Evolutionary conservation across 2,797 vertebrate species (phyloP).

Genomic region (Eulemur mongoz): DNA sequence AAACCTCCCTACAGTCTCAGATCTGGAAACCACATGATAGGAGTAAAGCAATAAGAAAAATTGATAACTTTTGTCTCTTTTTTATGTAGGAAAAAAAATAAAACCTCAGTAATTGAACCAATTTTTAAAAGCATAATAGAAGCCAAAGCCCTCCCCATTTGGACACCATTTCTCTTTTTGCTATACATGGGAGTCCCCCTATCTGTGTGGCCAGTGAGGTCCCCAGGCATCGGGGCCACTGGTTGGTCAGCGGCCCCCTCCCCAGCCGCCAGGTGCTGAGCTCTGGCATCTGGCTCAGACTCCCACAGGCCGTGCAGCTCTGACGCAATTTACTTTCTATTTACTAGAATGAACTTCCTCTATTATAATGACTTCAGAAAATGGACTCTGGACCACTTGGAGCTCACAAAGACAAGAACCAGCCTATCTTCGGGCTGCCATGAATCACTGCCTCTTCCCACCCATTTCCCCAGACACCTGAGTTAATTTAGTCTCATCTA

Average conservation of each 20-base stretch:
- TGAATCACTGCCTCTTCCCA: conserved; percentile 80
- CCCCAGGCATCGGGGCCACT: neutral
- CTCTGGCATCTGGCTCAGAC: neutral
- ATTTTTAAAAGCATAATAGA: neutral
- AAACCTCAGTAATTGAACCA: neutral
- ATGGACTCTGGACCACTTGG: conserved; percentile 64
- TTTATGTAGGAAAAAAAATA: neutral
- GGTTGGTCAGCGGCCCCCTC: neutral
- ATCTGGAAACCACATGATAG: neutral
- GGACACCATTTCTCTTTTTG: neutral
- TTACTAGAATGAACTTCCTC: conserved; percentile 74
- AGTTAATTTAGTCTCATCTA: conserved; percentile 77
- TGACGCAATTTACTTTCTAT: conserved; percentile 67
- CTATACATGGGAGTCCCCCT: neutral
- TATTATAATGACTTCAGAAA: conserved; percentile 72
- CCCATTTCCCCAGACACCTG: conserved; percentile 74
- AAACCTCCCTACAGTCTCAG: neutral
- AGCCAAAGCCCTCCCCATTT: neutral
- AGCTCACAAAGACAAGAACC: conserved; percentile 58
- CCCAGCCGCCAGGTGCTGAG: neutral
- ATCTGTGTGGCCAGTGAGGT: neutral
- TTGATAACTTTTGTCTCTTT: neutral
- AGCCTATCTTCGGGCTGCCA: conserved; percentile 74
- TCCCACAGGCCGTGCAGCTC: neutral
- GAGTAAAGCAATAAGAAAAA: neutral